Evolutionary conservation across 2,888 invertebrate genomes (phyloP), one percentile per base, ranked within the genome.

Genomic region (Drosophila fulvimacula): DNA sequence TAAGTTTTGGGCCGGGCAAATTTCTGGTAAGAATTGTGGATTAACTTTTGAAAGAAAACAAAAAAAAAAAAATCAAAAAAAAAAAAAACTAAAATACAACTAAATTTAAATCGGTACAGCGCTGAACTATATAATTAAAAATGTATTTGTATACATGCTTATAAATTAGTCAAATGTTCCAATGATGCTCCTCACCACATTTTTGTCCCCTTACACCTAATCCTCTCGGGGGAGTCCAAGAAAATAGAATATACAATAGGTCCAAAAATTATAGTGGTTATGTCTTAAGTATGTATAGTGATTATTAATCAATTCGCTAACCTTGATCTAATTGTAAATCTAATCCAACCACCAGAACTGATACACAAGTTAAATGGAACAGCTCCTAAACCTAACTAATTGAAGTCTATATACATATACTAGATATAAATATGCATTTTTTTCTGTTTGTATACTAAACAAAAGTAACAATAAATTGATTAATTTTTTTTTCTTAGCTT

Each of bases 311-410:
- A 58, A 48, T 63, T 61, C 24, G 46, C 41, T 41, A 53, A 42
- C 42, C 27, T 57, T 60, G 55, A 66, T 68, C 21, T 59, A 76
- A 51, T 21, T 63, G 13, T 64, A 69, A 60, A 38, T 74, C 24
- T 66, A 63, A 66, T 67, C 70, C 55, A 61, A 69, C n/a, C 67
- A 64, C 71, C 70, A 78, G 76, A 78, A 77, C 76, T 77, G 76
- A 77, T 66, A 76, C 34, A 19, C 24, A 65, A 55, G 62, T 53
- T 56, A 46, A 72, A 46, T 46, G 49, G 42, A 41, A 49, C 49
- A 46, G 55, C 49, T 53, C 52, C 27, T 56, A 62, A 48, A 34
- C 52, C 56, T 48, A 68, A 68, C 41, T 30, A 46, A 52, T 42
- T 30, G n/a, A 56, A 46, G 32, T 68, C 19, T 42, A 39, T 53